These are phyloP conservation scores for Pangasius mekongensis DNA, from an alignment of 2,797 vertebrate genomes.

Conservation along the genomic window DNA sequence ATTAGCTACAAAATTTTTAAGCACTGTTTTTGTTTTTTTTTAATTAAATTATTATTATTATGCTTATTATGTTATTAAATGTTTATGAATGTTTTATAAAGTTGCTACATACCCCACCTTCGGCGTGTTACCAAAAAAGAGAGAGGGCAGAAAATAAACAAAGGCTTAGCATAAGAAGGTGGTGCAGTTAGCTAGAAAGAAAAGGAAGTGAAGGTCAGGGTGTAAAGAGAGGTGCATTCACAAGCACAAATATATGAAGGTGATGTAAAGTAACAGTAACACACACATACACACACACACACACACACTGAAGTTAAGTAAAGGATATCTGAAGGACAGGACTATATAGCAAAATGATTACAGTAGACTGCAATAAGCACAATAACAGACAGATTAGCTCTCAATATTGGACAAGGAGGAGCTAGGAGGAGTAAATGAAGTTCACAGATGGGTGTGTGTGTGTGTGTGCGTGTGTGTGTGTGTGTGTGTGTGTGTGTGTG, in stretches of 20 bases:
- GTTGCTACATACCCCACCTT: not conserved
- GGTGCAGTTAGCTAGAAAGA: not conserved
- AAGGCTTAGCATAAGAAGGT: not conserved
- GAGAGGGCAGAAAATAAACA: not conserved
- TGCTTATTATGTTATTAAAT: not conserved
- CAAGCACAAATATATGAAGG: not conserved
- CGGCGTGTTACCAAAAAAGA: not conserved
- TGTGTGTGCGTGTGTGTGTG: conserved; percentile 20
- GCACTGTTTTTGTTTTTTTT: no score
- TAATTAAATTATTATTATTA: not conserved
- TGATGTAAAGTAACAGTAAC: conserved; percentile 2
- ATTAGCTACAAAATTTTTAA: not conserved
- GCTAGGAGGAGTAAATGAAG: conserved; percentile 1
- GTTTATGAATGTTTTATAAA: not conserved
- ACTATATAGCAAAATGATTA: not conserved
- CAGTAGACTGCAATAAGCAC: not conserved
- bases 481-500: not conserved
- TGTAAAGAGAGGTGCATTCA: not conserved
- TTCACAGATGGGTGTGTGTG: not conserved
- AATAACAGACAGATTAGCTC: not conserved
- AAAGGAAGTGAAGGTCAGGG: not conserved
- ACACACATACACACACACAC: not conserved
- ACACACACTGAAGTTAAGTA: not conserved
- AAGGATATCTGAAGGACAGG: not conserved
- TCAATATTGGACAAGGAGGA: not conserved